These are phyloP conservation scores for Lipotes vexillifer DNA, from an alignment of 2,113 vertebrate genomes.

Conservation along the genomic window DNA sequence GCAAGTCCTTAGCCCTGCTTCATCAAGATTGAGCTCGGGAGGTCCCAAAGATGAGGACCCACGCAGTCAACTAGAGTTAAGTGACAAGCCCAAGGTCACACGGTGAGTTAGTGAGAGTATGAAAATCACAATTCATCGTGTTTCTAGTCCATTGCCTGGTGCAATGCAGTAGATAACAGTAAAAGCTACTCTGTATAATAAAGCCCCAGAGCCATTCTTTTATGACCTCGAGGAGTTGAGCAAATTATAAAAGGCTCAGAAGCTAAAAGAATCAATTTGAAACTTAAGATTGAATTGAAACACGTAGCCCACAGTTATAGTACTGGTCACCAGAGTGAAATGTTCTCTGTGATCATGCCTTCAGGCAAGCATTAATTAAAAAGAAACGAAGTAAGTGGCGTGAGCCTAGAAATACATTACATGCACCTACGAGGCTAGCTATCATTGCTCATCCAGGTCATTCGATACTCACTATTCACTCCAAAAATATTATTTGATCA, in stretches of 20 bases:
- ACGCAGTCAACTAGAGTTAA: background rate
- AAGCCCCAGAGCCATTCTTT: background rate
- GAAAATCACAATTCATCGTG: slow-evolving; percentile 30
- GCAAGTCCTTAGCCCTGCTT: slow-evolving; percentile 3
- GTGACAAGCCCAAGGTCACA: slow-evolving; percentile 49
- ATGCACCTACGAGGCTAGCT: background rate
- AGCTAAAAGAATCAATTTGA: slow-evolving; percentile 23
- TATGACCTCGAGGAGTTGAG: background rate
- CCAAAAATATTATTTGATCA: background rate
- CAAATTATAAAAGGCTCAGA: background rate
- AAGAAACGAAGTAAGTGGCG: background rate
- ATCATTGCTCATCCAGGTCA: background rate
- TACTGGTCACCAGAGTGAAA: background rate
- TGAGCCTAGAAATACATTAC: background rate
- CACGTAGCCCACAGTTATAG: background rate
- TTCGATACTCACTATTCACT: background rate
- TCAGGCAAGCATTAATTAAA: background rate
- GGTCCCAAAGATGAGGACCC: slow-evolving; percentile 9
- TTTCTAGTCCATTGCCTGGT: slow-evolving; percentile 34
- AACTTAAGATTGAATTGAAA: slow-evolving; percentile 31
- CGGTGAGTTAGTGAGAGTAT: background rate
- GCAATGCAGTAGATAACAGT: background rate
- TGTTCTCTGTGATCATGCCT: background rate
- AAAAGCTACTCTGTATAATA: slow-evolving; percentile 3
- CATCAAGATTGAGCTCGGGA: background rate